Evolutionary conservation across 2,113 vertebrate species (phyloP), one percentile per base, ranked within the genome.

Genomic region (Osmerus eperlanus): DNA sequence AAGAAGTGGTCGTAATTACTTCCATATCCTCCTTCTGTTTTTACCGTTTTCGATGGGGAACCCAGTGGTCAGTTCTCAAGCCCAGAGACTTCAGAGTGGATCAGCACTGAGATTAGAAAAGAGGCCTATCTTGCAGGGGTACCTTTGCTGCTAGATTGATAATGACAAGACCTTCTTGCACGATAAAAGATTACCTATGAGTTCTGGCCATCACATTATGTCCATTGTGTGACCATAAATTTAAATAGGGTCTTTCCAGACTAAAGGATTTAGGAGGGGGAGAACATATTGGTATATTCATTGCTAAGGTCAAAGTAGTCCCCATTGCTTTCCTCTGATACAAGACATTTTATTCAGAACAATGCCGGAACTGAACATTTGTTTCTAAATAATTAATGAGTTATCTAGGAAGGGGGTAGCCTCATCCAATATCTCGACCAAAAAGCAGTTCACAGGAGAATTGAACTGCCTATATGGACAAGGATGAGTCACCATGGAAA

Each of bases 1-100:
- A 79, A 85, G 74, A 66, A 84, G 80, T 71, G 72, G 78, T 66
- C 18, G 29, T 91, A 89, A 91, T 89, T 80, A 85, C 87, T 90
- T 85, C 87, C 88, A 90, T 84, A 68, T 77, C 56, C 28, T 67
- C 67, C n/a, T 29, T 63, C 54, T 59, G 36, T 67, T 62, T 55
- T 72, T 47, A 68, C 41, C 58, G 55, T 73, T 75, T 73, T 72
- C 71, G 73, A 25, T 68, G 51, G 54, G 67, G n/a, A 73, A 32
- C 60, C 58, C 59, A 70, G 71, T 79, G 73, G 78, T 70, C 75
- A 56, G 21, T 54, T 73, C 47, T 74, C 4, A 64, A 79, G 71
- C 72, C 78, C 51, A 81, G 78, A 85, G 76, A 87, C 83, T 84
- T 89, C 84, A 83, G 70, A 80, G 53, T 78, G 85, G 85, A 87